Conservation (phyloP, 2,888 invertebrate species). For the Spisula solida region DNA sequence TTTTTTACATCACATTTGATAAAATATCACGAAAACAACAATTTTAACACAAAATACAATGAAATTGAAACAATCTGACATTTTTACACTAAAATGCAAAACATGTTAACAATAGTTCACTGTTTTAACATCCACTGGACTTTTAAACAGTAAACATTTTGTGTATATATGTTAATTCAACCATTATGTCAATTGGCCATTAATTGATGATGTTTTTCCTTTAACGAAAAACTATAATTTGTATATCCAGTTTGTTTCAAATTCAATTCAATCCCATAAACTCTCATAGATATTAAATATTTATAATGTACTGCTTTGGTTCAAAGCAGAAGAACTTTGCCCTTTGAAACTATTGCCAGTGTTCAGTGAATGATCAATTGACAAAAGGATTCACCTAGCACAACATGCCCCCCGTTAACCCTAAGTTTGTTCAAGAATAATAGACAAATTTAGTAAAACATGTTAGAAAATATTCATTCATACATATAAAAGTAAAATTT, state of each 20-base stretch:
- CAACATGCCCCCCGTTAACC: too few relatives aligned
- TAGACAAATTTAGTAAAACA: too few relatives aligned
- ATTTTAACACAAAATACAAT: constrained; percentile 3
- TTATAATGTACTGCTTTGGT: not conserved
- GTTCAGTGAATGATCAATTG: not conserved
- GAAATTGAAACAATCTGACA: not conserved
- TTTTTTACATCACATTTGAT: not conserved
- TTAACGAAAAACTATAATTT: not conserved
- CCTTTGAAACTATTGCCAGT: not conserved
- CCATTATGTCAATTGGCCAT: not conserved
- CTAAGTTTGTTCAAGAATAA: too few relatives aligned
- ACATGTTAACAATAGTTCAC: not conserved
- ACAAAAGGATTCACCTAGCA: not conserved
- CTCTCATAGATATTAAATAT: not conserved
- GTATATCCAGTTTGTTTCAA: not conserved
- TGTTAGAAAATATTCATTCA: too few relatives aligned
- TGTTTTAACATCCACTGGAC: not conserved
- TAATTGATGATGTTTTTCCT: not conserved
- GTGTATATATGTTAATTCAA: not conserved
- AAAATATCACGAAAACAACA: not conserved
- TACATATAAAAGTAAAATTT: too few relatives aligned
- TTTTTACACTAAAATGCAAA: constrained; percentile 7
- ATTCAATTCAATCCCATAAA: not conserved
- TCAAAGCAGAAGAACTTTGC: not conserved
- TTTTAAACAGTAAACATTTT: constrained; percentile 7